Conservation (phyloP, 2,888 invertebrate genomes). For the Drosophila demipolita region DNA sequence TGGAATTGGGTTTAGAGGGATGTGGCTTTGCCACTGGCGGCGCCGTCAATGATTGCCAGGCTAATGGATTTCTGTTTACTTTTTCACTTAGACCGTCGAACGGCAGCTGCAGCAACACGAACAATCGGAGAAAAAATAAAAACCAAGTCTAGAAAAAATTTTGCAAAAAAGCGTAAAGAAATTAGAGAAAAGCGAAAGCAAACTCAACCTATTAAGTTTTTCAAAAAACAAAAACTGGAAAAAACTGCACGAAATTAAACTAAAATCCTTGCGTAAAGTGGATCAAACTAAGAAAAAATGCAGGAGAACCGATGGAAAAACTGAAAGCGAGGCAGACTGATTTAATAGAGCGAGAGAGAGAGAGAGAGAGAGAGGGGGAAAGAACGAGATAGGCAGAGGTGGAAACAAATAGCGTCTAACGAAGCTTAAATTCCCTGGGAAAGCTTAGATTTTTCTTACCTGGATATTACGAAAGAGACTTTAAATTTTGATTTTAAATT, state of each 20-base stretch:
- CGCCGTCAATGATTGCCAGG: conserved; percentile 82
- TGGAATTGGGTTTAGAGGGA: not conserved
- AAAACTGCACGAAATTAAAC: conserved; percentile 76
- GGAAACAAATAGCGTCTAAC: not conserved
- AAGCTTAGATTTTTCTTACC: not conserved
- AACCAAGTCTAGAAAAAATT: conserved; percentile 38
- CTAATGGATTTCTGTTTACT: conserved; percentile 84
- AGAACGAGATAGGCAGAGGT: not conserved
- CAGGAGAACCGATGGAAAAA: conserved; percentile 16
- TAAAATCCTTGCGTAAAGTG: conserved; percentile 74
- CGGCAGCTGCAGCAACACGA: conserved; percentile 28
- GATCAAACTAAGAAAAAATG: conserved; percentile 60
- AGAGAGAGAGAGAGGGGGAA: not conserved
- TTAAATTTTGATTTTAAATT: too few species aligned
- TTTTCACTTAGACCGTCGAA: conserved; percentile 78
- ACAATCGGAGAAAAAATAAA: conserved; percentile 35
- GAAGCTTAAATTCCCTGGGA: conserved; percentile 10
- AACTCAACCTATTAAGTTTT: conserved; percentile 38
- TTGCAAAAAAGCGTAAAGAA: conserved; percentile 75
- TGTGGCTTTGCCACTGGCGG: conserved; percentile 38
- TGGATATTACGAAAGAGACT: too few species aligned
- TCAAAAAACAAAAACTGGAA: conserved; percentile 33
- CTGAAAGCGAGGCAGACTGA: not conserved
- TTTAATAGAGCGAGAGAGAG: too few species aligned
- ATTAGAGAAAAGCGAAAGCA: conserved; percentile 78